A percentile compares a stretch with the other conserved stretches of the same genome.
phyloP scores from a whole-genome alignment of 2,797 vertebrate genomes.

The Nyctibius grandis region DNA sequence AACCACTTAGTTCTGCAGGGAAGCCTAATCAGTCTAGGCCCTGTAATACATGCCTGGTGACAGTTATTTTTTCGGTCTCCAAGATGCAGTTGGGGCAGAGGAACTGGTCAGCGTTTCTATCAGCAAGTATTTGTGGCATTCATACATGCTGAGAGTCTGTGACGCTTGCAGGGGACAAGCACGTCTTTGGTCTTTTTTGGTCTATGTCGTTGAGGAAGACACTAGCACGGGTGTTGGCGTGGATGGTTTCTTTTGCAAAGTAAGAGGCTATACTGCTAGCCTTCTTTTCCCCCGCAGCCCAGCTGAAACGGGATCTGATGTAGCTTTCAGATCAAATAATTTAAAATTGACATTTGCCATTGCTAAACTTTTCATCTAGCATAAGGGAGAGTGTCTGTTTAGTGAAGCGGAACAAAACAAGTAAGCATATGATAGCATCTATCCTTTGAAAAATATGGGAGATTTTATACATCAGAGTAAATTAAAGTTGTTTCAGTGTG shows the following conservation, averaged over 20 bases:
- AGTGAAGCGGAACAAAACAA: constrained; percentile 29
- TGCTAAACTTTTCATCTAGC: constrained; percentile 36
- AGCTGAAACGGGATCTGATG: background rate
- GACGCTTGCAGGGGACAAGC: background rate
- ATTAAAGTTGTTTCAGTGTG: background rate
- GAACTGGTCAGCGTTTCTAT: background rate
- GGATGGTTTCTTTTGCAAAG: background rate
- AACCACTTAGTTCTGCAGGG: background rate
- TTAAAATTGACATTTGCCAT: constrained; percentile 43
- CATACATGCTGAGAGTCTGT: background rate
- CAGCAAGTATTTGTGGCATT: background rate
- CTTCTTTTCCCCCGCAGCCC: background rate
- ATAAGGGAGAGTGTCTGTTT: constrained; percentile 41
- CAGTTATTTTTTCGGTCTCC: background rate
- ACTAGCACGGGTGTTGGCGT: background rate
- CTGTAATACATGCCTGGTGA: background rate
- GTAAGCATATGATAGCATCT: constrained; percentile 11
- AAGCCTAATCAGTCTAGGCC: background rate
- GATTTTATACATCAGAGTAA: background rate
- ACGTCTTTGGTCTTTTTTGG: background rate
- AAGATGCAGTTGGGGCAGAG: background rate
- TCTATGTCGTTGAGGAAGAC: background rate
- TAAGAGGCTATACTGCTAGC: background rate
- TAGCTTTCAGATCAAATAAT: constrained; percentile 23
- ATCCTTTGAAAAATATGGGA: constrained; percentile 31